Evolutionary conservation across 2,113 vertebrate species (phyloP), one percentile per base, ranked within the genome.

Genomic region (Montifringilla adamsi): DNA sequence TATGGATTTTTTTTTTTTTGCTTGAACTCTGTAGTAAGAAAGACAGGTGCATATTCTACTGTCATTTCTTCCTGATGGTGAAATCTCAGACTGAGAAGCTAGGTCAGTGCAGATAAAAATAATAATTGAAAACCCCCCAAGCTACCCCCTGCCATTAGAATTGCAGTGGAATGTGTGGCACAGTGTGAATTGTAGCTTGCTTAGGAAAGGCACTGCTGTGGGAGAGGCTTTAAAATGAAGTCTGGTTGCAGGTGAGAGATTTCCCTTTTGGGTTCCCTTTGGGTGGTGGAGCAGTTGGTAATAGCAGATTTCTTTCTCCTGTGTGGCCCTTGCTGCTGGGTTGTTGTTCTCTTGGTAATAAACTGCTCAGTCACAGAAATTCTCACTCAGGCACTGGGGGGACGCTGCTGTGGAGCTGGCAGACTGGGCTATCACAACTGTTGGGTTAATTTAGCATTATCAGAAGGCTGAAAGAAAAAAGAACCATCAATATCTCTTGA

Each of bases 401-500:
- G 26, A 3, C 0, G 1, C 52, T 2, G 15, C 49, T 23, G 47
- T 55, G 84, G 52, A n/a, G 46, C 69, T 75, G 81, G 35, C 35
- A 74, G 41, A 10, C 0, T 44, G 46, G 55, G 10, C 35, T 69
- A 0, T 35, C 2, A 0, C 49, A 28, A 7, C n/a, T 55, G 17
- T 7, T 62, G 33, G 9, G 28, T 37, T 75, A 21, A 33, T 87
- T 62, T 20, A 49, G 58, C 6, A 0, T 59, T 80, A 22, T 43
- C 52, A 75, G 69, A 68, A 73, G 52, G n/a, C 60, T 66, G 44
- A 58, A 82, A 69, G 64, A 62, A 62, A 41, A 58, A 82, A 89
- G 53, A 84, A 33, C 26, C 2, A 11, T 58, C 59, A 22, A 7
- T 75, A 66, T 55, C 26, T 87, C 69, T 46, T 5, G 35, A 76